Percentiles rank a stretch among this genome's conserved stretches.
phyloP scores from a whole-genome alignment of 2,797 vertebrate species.

The Huso huso region DNA sequence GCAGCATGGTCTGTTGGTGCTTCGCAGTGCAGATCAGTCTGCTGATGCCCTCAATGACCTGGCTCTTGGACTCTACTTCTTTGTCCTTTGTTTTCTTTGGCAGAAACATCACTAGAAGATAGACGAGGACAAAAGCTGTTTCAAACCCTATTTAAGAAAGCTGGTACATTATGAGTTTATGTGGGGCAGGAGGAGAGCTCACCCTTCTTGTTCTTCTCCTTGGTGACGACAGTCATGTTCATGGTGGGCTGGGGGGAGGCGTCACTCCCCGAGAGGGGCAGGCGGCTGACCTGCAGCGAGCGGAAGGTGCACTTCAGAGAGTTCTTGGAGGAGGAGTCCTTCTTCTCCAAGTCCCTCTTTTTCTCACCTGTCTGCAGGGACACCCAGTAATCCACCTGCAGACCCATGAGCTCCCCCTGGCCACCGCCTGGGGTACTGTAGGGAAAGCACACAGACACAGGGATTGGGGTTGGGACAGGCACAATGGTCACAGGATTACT shows the following conservation, averaged over 20 bases:
- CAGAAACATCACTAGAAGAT: conserved; percentile 88
- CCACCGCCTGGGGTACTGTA: conserved; percentile 51
- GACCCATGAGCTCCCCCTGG: conserved; percentile 83
- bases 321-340: conserved; percentile 82
- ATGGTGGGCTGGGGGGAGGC: conserved; percentile 70
- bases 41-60: conserved; percentile 94
- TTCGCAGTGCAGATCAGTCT: conserved; percentile 96
- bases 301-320: conserved; percentile 98
- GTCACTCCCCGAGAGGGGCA: conserved; percentile 73
- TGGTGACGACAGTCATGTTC: conserved; percentile 96
- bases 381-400: conserved; percentile 96
- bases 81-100: conserved; percentile 97
- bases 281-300: conserved; percentile 96
- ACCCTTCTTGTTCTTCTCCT: conserved; percentile 99
- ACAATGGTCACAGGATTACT: background rate
- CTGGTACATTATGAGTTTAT: background rate
- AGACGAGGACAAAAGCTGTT: conserved; percentile 19
- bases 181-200: conserved; percentile 9
- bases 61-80: conserved; percentile 89
- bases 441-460: conserved; percentile 5
- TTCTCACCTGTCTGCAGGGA: conserved; percentile 64
- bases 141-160: background rate
- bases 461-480: too few relatives aligned
- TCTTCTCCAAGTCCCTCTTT: conserved; percentile 87
- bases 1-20: conserved; percentile 96